Conservation (phyloP, 2,113 vertebrate species). For the Excalfactoria chinensis region DNA sequence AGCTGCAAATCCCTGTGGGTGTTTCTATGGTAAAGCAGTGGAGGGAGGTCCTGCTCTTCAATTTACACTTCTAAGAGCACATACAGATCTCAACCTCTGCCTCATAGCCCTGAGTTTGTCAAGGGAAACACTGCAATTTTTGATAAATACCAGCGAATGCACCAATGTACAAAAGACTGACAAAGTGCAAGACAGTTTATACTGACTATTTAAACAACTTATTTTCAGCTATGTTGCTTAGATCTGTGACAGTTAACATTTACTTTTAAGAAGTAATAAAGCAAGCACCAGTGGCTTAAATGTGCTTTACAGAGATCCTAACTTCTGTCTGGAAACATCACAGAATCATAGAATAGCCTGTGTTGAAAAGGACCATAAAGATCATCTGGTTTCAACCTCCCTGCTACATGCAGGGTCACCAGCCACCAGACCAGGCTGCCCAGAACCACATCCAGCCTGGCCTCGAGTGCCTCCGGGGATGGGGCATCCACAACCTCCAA, state of each 20-base stretch:
- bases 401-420: too few species aligned
- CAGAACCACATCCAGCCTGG: too few species aligned
- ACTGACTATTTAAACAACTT: neutral
- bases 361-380: too few species aligned
- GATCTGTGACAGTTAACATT: neutral
- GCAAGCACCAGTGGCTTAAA: neutral
- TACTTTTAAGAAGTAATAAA: neutral
- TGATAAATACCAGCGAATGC: neutral
- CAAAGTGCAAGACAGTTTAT: neutral
- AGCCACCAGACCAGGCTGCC: too few species aligned
- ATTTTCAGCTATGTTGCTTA: neutral
- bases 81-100: neutral
- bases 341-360: too few species aligned
- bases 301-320: neutral
- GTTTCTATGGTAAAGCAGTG: neutral
- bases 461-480: too few species aligned
- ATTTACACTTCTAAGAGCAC: neutral
- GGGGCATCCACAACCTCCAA: too few species aligned
- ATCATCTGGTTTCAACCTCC: too few species aligned
- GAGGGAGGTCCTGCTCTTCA: neutral
- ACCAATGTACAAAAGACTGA: neutral
- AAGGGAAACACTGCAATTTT: neutral
- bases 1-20: neutral
- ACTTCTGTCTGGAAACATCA: accelerated
- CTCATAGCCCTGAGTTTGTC: neutral